phyloP scores from a whole-genome alignment of 1,140 invertebrate genomes.

The Archivesica marissinica region DNA sequence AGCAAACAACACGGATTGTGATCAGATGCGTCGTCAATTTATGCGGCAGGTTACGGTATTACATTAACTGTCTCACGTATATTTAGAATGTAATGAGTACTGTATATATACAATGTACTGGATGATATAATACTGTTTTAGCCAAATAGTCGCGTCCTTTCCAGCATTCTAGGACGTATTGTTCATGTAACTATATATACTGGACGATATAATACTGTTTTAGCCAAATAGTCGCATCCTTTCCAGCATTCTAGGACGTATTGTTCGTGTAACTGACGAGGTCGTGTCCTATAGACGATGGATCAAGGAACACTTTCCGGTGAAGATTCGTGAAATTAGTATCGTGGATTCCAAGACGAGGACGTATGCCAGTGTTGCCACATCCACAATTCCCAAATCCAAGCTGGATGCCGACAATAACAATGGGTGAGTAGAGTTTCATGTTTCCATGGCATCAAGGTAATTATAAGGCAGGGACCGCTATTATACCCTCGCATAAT shows the following conservation, averaged over 20 bases:
- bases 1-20: too few species aligned
- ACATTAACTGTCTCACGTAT: too few species aligned
- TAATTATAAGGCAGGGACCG: too few species aligned
- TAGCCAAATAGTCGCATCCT: background rate
- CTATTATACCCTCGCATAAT: too few species aligned
- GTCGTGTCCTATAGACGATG: slow-evolving; percentile 93
- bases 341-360: slow-evolving; percentile 18
- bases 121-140: too few species aligned
- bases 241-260: slow-evolving; percentile 91
- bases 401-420: slow-evolving; percentile 30
- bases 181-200: slow-evolving; percentile 95
- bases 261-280: slow-evolving; percentile 96
- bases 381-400: slow-evolving; percentile 51
- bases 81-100: too few species aligned
- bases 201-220: too few species aligned
- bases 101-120: too few species aligned
- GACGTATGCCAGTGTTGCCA: slow-evolving; percentile 76
- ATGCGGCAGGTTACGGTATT: too few species aligned
- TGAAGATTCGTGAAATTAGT: slow-evolving; percentile 33
- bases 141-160: slow-evolving; percentile 22
- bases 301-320: slow-evolving; percentile 81
- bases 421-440: background rate
- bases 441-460: too few species aligned
- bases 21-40: too few species aligned
- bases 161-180: slow-evolving; percentile 92